These are phyloP conservation scores for Sturnira hondurensis DNA, from an alignment of 2,113 vertebrate species.

Conservation along the genomic window DNA sequence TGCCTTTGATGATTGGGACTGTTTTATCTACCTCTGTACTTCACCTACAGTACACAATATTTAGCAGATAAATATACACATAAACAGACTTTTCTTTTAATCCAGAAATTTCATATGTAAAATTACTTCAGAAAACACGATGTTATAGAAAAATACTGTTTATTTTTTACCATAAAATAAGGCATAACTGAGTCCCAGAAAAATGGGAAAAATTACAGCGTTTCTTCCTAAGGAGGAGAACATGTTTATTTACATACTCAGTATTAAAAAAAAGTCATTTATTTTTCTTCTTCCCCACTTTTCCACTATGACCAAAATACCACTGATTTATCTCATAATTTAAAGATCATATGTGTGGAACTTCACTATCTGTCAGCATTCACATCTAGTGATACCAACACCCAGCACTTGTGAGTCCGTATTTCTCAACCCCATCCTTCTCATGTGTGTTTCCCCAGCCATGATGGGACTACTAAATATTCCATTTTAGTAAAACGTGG, in stretches of 20 bases:
- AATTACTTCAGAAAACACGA: constrained; percentile 12
- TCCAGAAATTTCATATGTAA: neutral
- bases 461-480: neutral
- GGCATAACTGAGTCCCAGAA: neutral
- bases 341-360: neutral
- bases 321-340: neutral
- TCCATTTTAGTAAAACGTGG: constrained; percentile 62
- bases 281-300: neutral
- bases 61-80: neutral
- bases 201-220: neutral
- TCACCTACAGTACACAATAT: neutral
- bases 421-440: neutral
- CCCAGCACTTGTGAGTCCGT: neutral
- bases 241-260: constrained; percentile 2
- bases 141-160: neutral
- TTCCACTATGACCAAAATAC: neutral
- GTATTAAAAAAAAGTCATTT: neutral
- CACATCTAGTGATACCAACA: neutral
- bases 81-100: neutral
- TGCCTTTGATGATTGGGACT: neutral
- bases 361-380: neutral
- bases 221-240: neutral
- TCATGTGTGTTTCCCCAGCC: constrained; percentile 8
- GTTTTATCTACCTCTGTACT: neutral
- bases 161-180: constrained; percentile 20